Percentiles rank a stretch among this genome's conserved stretches.
phyloP scores from a whole-genome alignment of 2,113 vertebrate species.

The Aptenodytes patagonicus region DNA sequence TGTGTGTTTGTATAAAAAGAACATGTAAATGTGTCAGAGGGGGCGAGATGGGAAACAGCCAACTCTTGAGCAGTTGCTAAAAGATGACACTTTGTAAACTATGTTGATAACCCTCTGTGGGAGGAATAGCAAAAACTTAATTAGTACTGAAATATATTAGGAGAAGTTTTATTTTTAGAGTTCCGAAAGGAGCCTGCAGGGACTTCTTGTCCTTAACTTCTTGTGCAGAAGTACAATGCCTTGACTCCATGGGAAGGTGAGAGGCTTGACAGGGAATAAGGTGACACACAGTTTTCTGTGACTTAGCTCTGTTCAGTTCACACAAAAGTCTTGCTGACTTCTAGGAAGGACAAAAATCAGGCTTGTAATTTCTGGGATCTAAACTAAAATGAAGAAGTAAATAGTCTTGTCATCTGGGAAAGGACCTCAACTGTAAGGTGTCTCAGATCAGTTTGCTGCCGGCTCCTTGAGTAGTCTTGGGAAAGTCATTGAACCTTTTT shows the following conservation, averaged over 20 bases:
- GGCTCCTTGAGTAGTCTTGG: neutral
- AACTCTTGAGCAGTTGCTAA: slow-evolving; percentile 76
- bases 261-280: neutral
- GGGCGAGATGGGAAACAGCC: neutral
- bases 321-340: neutral
- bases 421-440: neutral
- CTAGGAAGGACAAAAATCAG: neutral
- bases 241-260: neutral
- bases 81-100: slow-evolving; percentile 79
- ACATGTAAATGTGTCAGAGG: slow-evolving; percentile 4
- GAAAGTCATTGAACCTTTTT: neutral
- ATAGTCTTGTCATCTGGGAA: neutral
- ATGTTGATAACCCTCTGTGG: slow-evolving; percentile 75
- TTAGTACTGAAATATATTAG: slow-evolving; percentile 81
- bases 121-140: slow-evolving; percentile 74
- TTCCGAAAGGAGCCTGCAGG: neutral
- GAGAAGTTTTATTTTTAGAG: slow-evolving; percentile 66
- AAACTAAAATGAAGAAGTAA: neutral
- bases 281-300: neutral
- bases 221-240: neutral
- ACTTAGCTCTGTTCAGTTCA: neutral
- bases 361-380: neutral
- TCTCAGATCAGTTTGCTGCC: neutral
- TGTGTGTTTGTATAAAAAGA: neutral
- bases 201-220: neutral